Conservation (phyloP, 2,888 invertebrate species). For the Drosophila anceps region DNA sequence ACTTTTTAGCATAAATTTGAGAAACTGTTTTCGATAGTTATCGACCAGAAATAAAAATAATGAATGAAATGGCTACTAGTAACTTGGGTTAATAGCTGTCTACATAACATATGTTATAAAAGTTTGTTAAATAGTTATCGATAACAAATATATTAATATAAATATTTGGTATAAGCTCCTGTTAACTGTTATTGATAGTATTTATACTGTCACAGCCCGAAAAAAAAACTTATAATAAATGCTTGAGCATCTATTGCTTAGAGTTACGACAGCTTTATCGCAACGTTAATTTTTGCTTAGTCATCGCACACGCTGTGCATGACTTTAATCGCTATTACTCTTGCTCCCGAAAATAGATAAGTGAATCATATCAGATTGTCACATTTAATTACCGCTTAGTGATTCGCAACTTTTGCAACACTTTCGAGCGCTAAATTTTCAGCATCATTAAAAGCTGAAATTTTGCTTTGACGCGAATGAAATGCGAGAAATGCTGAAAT, state of each 20-base stretch:
- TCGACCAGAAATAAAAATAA: too few relatives aligned
- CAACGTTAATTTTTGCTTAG: not conserved
- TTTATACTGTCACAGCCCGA: too few relatives aligned
- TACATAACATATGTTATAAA: too few relatives aligned
- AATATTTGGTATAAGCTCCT: not conserved
- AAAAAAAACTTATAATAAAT: too few relatives aligned
- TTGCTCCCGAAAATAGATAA: conserved; percentile 13
- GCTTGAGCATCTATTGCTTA: too few relatives aligned
- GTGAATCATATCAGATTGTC: conserved; percentile 16
- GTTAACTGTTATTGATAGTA: not conserved
- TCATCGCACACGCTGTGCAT: conserved; percentile 9
- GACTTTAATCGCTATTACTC: conserved; percentile 3
- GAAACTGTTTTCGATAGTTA: too few relatives aligned
- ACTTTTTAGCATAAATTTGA: too few relatives aligned
- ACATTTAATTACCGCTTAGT: conserved; percentile 42
- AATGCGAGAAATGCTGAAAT: conserved; percentile 14
- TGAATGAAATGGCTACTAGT: too few relatives aligned
- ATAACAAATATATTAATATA: too few relatives aligned
- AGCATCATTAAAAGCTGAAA: conserved; percentile 53
- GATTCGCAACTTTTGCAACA: conserved; percentile 38
- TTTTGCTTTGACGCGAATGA: conserved; percentile 24
- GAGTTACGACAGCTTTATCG: not conserved
- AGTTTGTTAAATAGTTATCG: too few relatives aligned
- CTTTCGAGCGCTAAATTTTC: conserved; percentile 40
- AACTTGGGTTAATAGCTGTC: too few relatives aligned